Percentiles rank a stretch among this genome's conserved stretches.
Conservation (phyloP, 2,888 invertebrate genomes). For the Catocala fraxini region DNA sequence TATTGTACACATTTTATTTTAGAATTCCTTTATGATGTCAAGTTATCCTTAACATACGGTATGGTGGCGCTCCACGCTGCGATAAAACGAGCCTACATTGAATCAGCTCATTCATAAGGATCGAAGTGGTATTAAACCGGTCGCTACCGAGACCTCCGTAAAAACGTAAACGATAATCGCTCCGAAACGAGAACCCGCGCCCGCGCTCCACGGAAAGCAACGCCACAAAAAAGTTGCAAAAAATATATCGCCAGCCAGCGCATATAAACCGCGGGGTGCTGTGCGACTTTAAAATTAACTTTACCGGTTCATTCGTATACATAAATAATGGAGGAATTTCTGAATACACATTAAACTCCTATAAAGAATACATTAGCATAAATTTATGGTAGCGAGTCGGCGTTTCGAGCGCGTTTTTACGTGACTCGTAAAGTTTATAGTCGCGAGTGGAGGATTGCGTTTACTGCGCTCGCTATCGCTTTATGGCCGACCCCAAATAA, state of each 20-base stretch:
- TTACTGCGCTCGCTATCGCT: conserved; percentile 86
- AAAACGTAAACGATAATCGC: conserved; percentile 66
- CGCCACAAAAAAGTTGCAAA: conserved; percentile 69
- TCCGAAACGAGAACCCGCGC: conserved; percentile 64
- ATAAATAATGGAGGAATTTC: conserved; percentile 87
- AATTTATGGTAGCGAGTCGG: conserved; percentile 87
- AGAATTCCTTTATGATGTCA: conserved; percentile 66
- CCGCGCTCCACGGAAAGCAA: conserved; percentile 66
- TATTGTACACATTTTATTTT: conserved; percentile 73
- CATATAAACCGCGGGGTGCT: conserved; percentile 78
- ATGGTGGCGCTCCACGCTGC: conserved; percentile 48
- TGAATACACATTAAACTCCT: conserved; percentile 88
- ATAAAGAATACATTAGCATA: conserved; percentile 88
- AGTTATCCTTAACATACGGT: conserved; percentile 61
- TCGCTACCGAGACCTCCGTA: conserved; percentile 53
- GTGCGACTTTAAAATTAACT: conserved; percentile 87
- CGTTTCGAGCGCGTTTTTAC: conserved; percentile 87
- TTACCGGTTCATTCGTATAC: conserved; percentile 87
- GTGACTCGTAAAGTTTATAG: conserved; percentile 88
- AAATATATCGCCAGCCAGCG: conserved; percentile 74
- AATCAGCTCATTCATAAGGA: conserved; percentile 61
- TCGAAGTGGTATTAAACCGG: conserved; percentile 57
- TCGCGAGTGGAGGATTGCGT: conserved; percentile 87
- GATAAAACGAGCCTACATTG: conserved; percentile 55
- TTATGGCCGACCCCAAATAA: conserved; percentile 87